Percentiles rank a stretch among this genome's conserved stretches.
phyloP scores from a whole-genome alignment of 1,140 invertebrate genomes.

The Dryas iulia region DNA sequence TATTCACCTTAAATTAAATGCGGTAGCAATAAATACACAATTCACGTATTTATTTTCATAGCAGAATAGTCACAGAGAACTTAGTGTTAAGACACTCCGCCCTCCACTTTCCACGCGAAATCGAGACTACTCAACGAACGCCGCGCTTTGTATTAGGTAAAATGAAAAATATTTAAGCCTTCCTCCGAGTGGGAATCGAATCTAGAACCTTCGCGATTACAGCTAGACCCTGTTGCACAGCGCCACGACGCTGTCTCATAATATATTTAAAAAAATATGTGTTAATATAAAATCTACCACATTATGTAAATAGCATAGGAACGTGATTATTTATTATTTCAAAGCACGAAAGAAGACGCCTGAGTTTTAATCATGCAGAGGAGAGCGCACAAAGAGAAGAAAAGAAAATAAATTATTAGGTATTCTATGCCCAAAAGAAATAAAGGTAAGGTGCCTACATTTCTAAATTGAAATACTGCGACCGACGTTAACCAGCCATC shows the following conservation, averaged over 20 bases:
- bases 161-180: no score
- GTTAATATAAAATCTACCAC: neutral
- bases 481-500: constrained; percentile 29
- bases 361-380: neutral
- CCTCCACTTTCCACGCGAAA: no score
- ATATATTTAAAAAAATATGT: neutral
- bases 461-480: constrained; percentile 28
- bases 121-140: no score
- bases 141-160: no score
- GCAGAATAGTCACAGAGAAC: no score
- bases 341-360: neutral
- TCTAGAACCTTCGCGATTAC: no score
- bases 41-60: no score
- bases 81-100: no score
- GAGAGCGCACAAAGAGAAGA: neutral
- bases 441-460: constrained; percentile 12
- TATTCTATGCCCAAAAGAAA: constrained; percentile 13
- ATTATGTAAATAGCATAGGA: neutral
- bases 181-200: no score
- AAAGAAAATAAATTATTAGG: constrained; percentile 7
- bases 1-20: neutral
- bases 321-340: neutral
- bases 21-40: neutral
- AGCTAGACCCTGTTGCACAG: no score
- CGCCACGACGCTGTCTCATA: no score